Percentiles rank a stretch among this genome's conserved stretches.
Conservation (phyloP, 2,797 vertebrate species). For the Hapalemur alaotrensis region DNA sequence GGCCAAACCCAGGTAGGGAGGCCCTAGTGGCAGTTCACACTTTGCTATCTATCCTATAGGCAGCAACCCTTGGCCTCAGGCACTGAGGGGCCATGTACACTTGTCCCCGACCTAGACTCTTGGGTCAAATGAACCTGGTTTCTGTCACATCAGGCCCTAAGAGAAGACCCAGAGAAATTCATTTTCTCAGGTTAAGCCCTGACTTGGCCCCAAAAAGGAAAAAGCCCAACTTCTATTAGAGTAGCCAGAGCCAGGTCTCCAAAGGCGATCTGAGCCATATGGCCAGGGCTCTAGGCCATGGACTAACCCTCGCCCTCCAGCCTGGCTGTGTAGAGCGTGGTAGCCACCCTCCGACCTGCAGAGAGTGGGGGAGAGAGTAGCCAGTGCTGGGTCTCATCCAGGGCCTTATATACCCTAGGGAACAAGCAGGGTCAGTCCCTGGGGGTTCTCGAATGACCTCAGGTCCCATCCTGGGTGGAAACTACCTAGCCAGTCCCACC, state of each 20-base stretch:
- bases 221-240: background rate
- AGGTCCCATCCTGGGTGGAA: background rate
- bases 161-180: conserved; percentile 59
- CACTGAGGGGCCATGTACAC: conserved; percentile 37
- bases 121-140: conserved; percentile 58
- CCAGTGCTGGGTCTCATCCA: background rate
- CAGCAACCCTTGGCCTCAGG: conserved; percentile 48
- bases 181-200: conserved; percentile 50
- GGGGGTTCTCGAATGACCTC: background rate
- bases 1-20: background rate
- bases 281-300: background rate
- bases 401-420: background rate
- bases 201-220: conserved; percentile 32
- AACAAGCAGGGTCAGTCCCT: background rate
- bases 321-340: background rate
- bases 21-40: background rate
- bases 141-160: conserved; percentile 57
- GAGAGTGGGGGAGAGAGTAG: background rate
- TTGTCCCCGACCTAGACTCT: conserved; percentile 57
- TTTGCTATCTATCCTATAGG: conserved; percentile 47
- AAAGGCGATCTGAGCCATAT: background rate
- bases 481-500: background rate
- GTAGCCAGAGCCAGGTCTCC: background rate
- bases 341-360: background rate
- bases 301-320: background rate